A percentile compares a stretch with the other conserved stretches of the same genome.
Evolutionary conservation across 2,113 vertebrate species (phyloP).

Genomic region (Fulmarus glacialis): DNA sequence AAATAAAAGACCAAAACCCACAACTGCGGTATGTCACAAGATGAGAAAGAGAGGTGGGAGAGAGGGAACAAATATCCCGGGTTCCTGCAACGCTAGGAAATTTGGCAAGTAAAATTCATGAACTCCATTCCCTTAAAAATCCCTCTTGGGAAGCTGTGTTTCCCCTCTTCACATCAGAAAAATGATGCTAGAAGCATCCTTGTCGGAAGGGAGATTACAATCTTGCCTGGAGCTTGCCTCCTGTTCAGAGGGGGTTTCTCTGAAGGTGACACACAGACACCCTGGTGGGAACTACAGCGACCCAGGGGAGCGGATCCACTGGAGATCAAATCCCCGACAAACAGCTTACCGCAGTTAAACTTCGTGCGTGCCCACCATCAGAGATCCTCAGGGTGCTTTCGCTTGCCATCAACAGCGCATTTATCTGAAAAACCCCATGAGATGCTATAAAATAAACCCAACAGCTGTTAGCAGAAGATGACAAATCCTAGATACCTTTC

Average conservation of each 20-base stretch:
- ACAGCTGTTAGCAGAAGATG: slow-evolving; percentile 52
- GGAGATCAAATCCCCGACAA: not conserved
- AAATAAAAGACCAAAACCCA: not conserved
- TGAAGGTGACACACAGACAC: not conserved
- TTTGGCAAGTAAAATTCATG: not conserved
- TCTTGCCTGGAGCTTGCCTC: not conserved
- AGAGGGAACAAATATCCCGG: not conserved
- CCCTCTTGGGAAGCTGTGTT: not conserved
- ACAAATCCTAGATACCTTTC: slow-evolving; percentile 63
- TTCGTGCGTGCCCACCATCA: not conserved
- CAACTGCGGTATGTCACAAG: not conserved
- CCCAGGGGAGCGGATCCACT: not conserved
- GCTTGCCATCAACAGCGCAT: slow-evolving; percentile 5
- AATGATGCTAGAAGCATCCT: not conserved
- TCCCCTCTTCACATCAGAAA: not conserved
- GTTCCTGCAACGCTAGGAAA: not conserved
- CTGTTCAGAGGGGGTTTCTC: not conserved
- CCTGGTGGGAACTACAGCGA: not conserved
- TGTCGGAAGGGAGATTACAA: not conserved
- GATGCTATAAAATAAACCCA: slow-evolving; percentile 40
- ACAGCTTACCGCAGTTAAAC: not conserved
- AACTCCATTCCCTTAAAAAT: not conserved
- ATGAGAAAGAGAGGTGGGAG: not conserved
- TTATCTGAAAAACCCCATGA: slow-evolving; percentile 54
- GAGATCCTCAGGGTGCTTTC: slow-evolving; percentile 31